Base-by-base conservation (phyloP, 2,113 vertebrate species). In the Psilopogon haemacephalus region DNA sequence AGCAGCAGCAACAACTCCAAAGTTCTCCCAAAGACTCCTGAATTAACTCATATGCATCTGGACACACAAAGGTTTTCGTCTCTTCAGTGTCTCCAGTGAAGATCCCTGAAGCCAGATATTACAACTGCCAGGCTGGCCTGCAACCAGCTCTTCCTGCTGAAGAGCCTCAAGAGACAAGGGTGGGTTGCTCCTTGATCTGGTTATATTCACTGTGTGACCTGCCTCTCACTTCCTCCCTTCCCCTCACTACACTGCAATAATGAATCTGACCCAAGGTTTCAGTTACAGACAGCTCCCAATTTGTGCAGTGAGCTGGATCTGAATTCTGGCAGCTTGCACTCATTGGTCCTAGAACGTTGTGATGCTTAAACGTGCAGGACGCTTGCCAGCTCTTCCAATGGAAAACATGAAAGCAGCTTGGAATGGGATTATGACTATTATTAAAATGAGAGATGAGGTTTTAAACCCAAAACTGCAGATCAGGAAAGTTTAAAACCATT, bases 391-490 rank as follows among this genome's bases (percentile, higher is more conserved):
- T 84, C 37, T 54, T 94, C 80, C 58, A 63, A 86, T 28, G 48
- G 68, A 69, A 90, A 77, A 55, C 65, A 67, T 7, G 33, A 76
- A 89, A 83, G 55, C 58, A 64, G 69, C 50, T 93, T 87, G 74
- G 72, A 89, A 59, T 11, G 42, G 64, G 73, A 89, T 86, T 74
- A 94, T 83, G 82, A 58, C 74, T 52, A 35, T 73, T 79, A 78
- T 63, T 80, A 74, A 89, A 87, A 86, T 50, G 68, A 91, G 71
- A 87, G 24, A 52, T 79, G 59, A 80, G 68, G 82, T 94, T 94
- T 92, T 76, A 80, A 92, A 85, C 55, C 26, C 40, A 5, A 50
- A 89, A 65, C 63, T 85, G 64, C 78, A 65, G 75, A 87, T 85
- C 55, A 62, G 64, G 71, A 59, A 89, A 83, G 24, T 87, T 87